Base-by-base conservation (phyloP, 2,888 invertebrate genomes). In the Plebejus melissa region DNA sequence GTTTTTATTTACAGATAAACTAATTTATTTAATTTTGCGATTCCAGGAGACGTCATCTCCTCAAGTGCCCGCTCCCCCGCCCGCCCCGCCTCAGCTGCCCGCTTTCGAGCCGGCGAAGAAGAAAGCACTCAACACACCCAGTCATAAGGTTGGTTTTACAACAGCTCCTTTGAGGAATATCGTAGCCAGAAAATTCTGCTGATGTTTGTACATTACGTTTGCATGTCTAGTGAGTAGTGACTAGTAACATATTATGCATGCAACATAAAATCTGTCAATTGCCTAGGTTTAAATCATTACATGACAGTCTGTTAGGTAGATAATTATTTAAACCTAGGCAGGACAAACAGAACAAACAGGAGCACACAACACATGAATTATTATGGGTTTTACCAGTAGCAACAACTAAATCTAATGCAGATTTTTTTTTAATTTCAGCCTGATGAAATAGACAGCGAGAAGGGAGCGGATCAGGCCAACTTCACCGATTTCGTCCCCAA, bases 71-170 rank as follows among this genome's bases (percentile, higher is more conserved):
- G 93, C 94, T 2, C 93, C 94, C 2, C 94, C 94, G 9, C 90
- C 93, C 74, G 92, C 93, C 77, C 91, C 94, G 1, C 94, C 94
- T 7, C 80, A 86, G 74, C 90, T 90, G 38, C 91, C 93, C 71
- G 85, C 86, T 86, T 87, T 86, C 88, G 94, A 88, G 83, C 94
- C 94, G 76, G 94, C 94, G 84, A 95, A 95, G 88, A 96, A 96
- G 86, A 96, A 96, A 84, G 95, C 96, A 1, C 90, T 96, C 36
- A 97, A 97, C 85, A 96, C 96, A 0, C 96, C 96, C 1, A 96
- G 96, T 80, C 95, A 95, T 85, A 96, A 95, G 90, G 94, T 80
- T 46, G 13, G 70, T 75, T 57, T 70, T 57, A 76, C 13, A 75
- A 13, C 74, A 28, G 6, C 2, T 16, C 36, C 38, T 70, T 11